Base-by-base conservation (phyloP, 2,888 invertebrate species). In the Trachelus troglodyta region DNA sequence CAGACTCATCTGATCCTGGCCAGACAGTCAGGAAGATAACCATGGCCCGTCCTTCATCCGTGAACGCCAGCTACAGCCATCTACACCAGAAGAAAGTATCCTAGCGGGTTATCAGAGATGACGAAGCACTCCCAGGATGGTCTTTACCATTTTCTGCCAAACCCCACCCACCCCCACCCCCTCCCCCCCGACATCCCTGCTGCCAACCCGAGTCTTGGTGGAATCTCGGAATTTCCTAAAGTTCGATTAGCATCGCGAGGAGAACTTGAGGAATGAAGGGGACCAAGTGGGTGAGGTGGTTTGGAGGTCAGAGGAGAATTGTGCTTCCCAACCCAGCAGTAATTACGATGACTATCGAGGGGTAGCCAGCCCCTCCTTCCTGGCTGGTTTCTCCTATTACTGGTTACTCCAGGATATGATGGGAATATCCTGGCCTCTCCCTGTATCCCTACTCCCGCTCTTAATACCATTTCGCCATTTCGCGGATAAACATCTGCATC, bases 21-120 rank as follows among this genome's bases (percentile, higher is more conserved):
- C 74, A 79, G 81, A 82, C 78, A 81, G 82, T 77, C 77, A 73
- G 69, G 73, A 75, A 82, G 82, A 82, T 82, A 82, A 82, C 78
- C 77, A 75, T 69, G 69, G 74, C 75, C 23, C 23, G 56, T 56
- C 56, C 56, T 23, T 56, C 56, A 56, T 56, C 23, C 56, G 23
- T 23, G 56, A 56, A 56, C 56, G 56, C 56, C 56, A 56, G 9
- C 56, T 56, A 56, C 56, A 56, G 56, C 56, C 56, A 56, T 56
- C 56, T 56, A 56, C 56, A 56, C 23, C 56, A 56, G 9, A 23
- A 56, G 56, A 9, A 56, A 74, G 85, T 81, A 84, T 56, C 85
- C 86, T 77, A 79, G 85, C 84, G 88, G 89, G 85, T 89, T 90
- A 90, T 90, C 89, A 88, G 88, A 89, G 86, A 90, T 90, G 90